Base-by-base conservation (phyloP, 1,140 invertebrate species). In the Ganaspis sp. region DNA sequence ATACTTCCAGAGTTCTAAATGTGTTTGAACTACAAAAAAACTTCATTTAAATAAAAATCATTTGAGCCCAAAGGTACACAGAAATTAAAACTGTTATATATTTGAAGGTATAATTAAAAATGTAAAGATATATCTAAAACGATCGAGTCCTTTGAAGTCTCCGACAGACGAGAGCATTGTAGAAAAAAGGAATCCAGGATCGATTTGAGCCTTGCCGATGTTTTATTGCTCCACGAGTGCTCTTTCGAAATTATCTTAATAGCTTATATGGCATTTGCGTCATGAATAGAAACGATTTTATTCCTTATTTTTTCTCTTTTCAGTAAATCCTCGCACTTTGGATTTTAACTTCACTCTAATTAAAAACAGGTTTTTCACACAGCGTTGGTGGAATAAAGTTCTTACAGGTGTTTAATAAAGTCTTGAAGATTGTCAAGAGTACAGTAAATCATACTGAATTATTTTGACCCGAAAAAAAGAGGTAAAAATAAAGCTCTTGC, bases 111-210 rank as follows among this genome's bases (percentile, higher is more conserved):
- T 40, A 40, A 40, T 40, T 40, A 40, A 40, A 40, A 40, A 6
- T 40, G 38, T 40, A 40, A 40, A 40, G 19, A 23, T 53, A n/a
- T 19, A 21, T 53, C 49, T 9, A 53, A 53, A 53, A 19, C 12
- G 0, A 53, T 9, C 19, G 19, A 53, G 49, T 49, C 49, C 19
- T 53, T 53, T 53, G 49, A 53, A 19, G 49, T 19, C 17, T 19
- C 49, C 49, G 49, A 53, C 49, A 53, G 49, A 53, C 4, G 21
- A 53, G 49, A 53, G 0, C 49, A 53, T 53, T 53, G 17, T 53
- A 53, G 19, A 19, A 53, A 53, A 53, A 53, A 53, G 49, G 19
- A 53, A 53, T 53, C n/a, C n/a, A 53, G 49, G 49, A 53, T 53
- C 49, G 49, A 53, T 53, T 53, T 53, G 49, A 53, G 49, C 19